Base-by-base conservation (phyloP, 2,797 vertebrate species). In the Micrastur ruficollis region DNA sequence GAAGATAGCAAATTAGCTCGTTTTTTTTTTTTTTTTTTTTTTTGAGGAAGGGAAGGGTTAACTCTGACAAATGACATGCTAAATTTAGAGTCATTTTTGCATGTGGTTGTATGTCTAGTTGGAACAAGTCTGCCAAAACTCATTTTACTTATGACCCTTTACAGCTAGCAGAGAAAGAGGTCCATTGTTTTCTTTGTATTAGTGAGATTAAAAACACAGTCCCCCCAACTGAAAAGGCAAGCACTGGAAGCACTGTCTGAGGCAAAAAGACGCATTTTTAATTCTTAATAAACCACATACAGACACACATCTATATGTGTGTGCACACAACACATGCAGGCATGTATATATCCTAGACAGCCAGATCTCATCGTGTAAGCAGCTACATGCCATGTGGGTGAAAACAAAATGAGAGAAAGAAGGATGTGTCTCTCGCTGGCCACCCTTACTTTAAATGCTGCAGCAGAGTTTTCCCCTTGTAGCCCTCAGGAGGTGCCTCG, bases 71-170 rank as follows among this genome's bases (percentile, higher is more conserved):
- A 96, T 95, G 91, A 92, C 93, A 90, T 95, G 87, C 97, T 97
- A 96, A 97, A 97, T 97, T 97, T 95, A 95, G 97, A 96, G 92
- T 96, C 93, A 79, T 89, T 97, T 97, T 94, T 95, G 86, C 88
- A 86, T 96, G 95, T 94, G 93, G 95, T 97, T 96, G 91, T 95
- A 94, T 90, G 95, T 98, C 96, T 95, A 95, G 83, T 93, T 97
- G 94, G 95, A 98, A 93, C 4, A 1, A 81, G 92, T 96, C 96
- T 97, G 96, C 95, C 94, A 95, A 89, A 95, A 95, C 90, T 96
- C 93, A 96, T 97, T 98, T 97, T 98, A 95, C 95, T 93, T 96
- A 93, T 97, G 98, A 97, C 96, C 96, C 97, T 98, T 98, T 93
- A 95, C 95, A 97, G 97, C 96, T 86, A 96, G 95, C 96, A 95